Percentiles rank a stretch among this genome's conserved stretches.
Evolutionary conservation across 2,113 vertebrate genomes (phyloP).

Genomic region (Carassius auratus): DNA sequence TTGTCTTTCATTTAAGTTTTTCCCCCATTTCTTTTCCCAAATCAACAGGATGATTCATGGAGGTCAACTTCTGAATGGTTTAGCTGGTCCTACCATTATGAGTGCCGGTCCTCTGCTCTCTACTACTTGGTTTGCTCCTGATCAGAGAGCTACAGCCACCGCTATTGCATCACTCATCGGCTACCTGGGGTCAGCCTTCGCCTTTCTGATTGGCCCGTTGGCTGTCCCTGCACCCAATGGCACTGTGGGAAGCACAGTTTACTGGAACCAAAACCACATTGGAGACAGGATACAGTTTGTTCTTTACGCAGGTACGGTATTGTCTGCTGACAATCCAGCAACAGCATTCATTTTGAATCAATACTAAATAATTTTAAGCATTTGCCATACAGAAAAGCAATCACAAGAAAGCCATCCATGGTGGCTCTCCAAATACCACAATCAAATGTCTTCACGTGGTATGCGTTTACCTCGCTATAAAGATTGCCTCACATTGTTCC

Average conservation of each 20-base stretch:
- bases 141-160: constrained; percentile 94
- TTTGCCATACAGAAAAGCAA: constrained; percentile 28
- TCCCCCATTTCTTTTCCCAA: constrained; percentile 43
- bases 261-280: constrained; percentile 73
- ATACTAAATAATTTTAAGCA: constrained; percentile 13
- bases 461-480: constrained; percentile 54
- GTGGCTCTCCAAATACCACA: constrained; percentile 46
- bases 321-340: constrained; percentile 1
- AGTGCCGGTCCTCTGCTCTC: constrained; percentile 93
- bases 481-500: constrained; percentile 63
- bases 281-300: constrained; percentile 88
- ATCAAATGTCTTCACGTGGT: constrained; percentile 55
- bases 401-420: constrained; percentile 50
- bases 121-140: constrained; percentile 94
- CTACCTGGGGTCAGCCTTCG: constrained; percentile 85
- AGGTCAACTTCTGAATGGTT: constrained; percentile 91
- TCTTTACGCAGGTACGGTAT: constrained; percentile 85
- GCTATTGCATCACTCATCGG: constrained; percentile 88
- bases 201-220: constrained; percentile 89
- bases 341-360: constrained; percentile 27
- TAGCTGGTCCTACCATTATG: constrained; percentile 93
- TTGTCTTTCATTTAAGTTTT: not conserved
- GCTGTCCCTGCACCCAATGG: constrained; percentile 90
- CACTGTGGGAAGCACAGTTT: constrained; percentile 58
- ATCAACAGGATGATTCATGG: constrained; percentile 88